Evolutionary conservation across 2,113 vertebrate species (phyloP).

Genomic region (Hippocampus barbouri): DNA sequence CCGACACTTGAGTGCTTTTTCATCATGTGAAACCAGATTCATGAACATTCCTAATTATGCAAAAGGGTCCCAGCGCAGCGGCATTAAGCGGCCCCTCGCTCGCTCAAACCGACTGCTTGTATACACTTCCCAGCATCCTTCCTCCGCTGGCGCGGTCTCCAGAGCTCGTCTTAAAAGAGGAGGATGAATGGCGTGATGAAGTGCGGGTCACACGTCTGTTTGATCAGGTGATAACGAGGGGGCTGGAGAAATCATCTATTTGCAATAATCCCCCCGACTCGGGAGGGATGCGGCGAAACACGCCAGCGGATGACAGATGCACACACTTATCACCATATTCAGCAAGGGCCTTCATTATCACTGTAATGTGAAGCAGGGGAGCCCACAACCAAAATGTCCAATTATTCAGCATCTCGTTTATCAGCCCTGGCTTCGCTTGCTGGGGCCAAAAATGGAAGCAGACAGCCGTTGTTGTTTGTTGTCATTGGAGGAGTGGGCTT

Average conservation of each 20-base stretch:
- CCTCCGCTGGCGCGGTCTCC: slow-evolving; percentile 50
- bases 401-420: slow-evolving; percentile 70
- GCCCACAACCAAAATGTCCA: slow-evolving; percentile 70
- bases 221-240: slow-evolving; percentile 74
- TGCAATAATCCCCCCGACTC: slow-evolving; percentile 75
- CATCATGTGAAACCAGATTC: slow-evolving; percentile 25
- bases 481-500: slow-evolving; percentile 36
- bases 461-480: slow-evolving; percentile 62
- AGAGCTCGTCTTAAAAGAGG: slow-evolving; percentile 67
- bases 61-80: slow-evolving; percentile 61
- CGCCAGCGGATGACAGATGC: slow-evolving; percentile 64
- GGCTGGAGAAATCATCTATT: slow-evolving; percentile 74
- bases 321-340: slow-evolving; percentile 85
- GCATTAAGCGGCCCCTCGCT: slow-evolving; percentile 47
- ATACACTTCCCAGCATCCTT: slow-evolving; percentile 54
- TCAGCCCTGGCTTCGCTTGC: slow-evolving; percentile 51
- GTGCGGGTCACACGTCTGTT: slow-evolving; percentile 71
- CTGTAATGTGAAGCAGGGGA: slow-evolving; percentile 68
- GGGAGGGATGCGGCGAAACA: slow-evolving; percentile 62
- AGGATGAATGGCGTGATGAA: slow-evolving; percentile 72
- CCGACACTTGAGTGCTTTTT: not conserved
- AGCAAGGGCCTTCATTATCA: slow-evolving; percentile 76
- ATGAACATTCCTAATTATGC: slow-evolving; percentile 53
- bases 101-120: slow-evolving; percentile 36
- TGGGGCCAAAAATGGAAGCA: slow-evolving; percentile 44